phyloP scores from a whole-genome alignment of 2,113 vertebrate genomes.

The Litocranius walleri region DNA sequence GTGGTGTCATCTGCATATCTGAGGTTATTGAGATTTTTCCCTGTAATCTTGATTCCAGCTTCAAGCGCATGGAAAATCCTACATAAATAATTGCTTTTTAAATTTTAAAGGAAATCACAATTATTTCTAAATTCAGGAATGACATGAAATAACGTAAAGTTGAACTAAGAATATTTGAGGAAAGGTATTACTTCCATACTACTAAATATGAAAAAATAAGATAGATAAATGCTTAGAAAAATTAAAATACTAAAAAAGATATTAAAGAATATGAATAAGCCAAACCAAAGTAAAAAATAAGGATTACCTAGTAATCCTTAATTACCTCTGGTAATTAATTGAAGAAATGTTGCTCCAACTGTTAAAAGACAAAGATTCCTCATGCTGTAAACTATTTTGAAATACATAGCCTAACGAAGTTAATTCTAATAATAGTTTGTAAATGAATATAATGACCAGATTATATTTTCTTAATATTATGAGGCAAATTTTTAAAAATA shows the following conservation, averaged over 20 bases:
- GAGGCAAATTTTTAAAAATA: neutral
- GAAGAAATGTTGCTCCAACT: neutral
- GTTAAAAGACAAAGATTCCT: neutral
- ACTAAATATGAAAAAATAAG: neutral
- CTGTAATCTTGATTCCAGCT: no score
- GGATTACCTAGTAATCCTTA: neutral
- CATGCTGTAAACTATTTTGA: neutral
- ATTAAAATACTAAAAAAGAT: neutral
- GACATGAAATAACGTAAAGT: neutral
- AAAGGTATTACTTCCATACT: neutral
- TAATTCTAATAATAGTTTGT: neutral
- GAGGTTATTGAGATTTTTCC: no score
- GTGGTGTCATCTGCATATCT: no score
- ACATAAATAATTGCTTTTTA: neutral
- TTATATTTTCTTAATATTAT: neutral
- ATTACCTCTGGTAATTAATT: neutral
- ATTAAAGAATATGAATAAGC: neutral
- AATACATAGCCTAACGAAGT: neutral
- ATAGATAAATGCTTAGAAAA: neutral
- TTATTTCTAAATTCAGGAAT: neutral
- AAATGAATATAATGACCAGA: neutral
- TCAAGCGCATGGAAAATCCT: neutral
- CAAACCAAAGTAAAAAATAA: neutral
- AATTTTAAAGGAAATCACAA: neutral
- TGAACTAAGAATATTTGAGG: neutral